Evolutionary conservation across 2,113 vertebrate species (phyloP), one percentile per base, ranked within the genome.

Genomic region (Peromyscus leucopus): DNA sequence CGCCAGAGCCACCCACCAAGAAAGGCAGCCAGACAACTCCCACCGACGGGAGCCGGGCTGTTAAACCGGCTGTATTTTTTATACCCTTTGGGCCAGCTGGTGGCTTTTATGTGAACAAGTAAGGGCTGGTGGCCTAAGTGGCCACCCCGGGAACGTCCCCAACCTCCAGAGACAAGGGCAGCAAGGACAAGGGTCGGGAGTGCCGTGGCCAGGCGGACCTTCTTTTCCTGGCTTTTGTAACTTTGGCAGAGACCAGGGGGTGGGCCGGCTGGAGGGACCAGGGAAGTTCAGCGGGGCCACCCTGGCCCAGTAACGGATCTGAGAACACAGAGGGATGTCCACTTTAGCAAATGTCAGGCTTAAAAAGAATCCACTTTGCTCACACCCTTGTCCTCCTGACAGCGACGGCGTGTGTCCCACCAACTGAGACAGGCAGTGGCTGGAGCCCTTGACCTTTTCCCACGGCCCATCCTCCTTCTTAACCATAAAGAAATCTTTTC

Each of bases 401-500:
- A 1, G 92, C 7, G 12, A 46, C 63, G 1, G 11, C 48, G 31
- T 4, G 71, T 39, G n/a, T 11, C 0, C 1, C 1, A n/a, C 13
- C 7, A 8, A 11, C 67, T 21, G 74, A 57, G 11, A 82, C 0
- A 2, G 24, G 71, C 39, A 3, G 16, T 3, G 31, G 39, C 72
- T 12, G 1, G 15, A 2, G n/a, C 82, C 75, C 76, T 10, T 7
- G 36, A 51, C 13, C 59, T 59, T 57, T 82, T 89, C 88, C 87
- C 92, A 17, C 0, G 31, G 42, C 51, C 65, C 39, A 39, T 48
- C 57, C 75, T 59, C 48, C 39, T 82, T 65, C 63, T 91, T 80
- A 91, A 74, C 72, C 96, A 82, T 48, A 76, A 57, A 86, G 59
- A 90, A 79, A 94, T 80, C 92, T 89, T 91, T 87, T 96, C 97